Percentiles rank a stretch among this genome's conserved stretches.
Conservation (phyloP, 2,113 vertebrate genomes). For the Thermophis baileyi region DNA sequence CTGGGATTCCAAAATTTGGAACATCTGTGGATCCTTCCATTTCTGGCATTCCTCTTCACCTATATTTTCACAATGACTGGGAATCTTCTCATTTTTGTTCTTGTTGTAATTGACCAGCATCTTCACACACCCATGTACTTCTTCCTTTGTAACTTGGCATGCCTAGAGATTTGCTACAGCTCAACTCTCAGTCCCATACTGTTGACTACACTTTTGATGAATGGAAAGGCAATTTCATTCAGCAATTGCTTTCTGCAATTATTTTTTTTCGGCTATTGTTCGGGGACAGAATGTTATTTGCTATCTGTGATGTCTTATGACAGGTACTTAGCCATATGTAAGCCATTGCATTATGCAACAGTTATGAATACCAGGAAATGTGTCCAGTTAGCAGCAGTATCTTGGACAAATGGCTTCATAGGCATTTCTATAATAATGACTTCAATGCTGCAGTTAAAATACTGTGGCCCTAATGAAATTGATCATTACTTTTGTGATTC, state of each 20-base stretch:
- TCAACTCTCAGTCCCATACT: not conserved
- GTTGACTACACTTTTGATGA: conserved; percentile 4
- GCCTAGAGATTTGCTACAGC: conserved; percentile 20
- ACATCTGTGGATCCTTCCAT: conserved; percentile 16
- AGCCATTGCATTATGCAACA: conserved; percentile 17
- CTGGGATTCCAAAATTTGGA: conserved; percentile 29
- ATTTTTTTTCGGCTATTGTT: conserved; percentile 19
- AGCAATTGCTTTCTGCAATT: conserved; percentile 18
- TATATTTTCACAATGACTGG: conserved; percentile 17
- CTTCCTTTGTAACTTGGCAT: conserved; percentile 30
- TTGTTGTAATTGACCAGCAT: conserved; percentile 5
- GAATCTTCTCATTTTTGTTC: conserved; percentile 27
- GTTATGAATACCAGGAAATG: conserved; percentile 24
- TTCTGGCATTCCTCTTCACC: conserved; percentile 9
- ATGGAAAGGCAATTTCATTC: conserved; percentile 26
- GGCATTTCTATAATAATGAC: conserved; percentile 37
- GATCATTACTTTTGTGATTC: conserved; percentile 14
- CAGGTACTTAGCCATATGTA: conserved; percentile 20
- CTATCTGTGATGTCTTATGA: conserved; percentile 40
- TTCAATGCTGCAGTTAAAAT: conserved; percentile 22
- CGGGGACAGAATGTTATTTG: conserved; percentile 17
- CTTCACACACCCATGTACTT: conserved; percentile 34
- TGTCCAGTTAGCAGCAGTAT: conserved; percentile 26
- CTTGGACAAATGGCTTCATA: not conserved
- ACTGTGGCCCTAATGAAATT: conserved; percentile 12